phyloP scores from a whole-genome alignment of 2,888 invertebrate genomes.

The Melanotus villosus region DNA sequence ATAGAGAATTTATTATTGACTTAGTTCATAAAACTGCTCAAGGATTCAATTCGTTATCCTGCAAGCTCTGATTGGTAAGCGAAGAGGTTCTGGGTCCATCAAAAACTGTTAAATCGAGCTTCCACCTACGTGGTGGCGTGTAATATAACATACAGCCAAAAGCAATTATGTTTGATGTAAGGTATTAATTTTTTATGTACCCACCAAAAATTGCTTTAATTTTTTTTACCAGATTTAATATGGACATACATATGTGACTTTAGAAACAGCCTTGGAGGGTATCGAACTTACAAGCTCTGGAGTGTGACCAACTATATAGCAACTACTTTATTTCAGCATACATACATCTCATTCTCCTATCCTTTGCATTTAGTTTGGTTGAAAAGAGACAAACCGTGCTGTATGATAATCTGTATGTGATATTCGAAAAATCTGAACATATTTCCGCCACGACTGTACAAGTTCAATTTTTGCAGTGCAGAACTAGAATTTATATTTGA shows the following conservation, averaged over 20 bases:
- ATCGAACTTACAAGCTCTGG: conserved; percentile 55
- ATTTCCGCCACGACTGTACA: conserved; percentile 39
- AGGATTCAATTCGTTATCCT: no score
- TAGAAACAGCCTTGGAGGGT: conserved; percentile 50
- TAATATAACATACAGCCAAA: no score
- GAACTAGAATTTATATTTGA: conserved; percentile 43
- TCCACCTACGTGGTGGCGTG: no score
- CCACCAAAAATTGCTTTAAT: background rate
- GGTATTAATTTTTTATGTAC: background rate
- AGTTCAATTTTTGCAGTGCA: conserved; percentile 30
- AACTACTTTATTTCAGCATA: conserved; percentile 34
- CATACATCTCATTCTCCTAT: conserved; percentile 29
- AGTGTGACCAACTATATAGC: conserved; percentile 43
- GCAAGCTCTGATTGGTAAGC: no score
- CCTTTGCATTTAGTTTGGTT: conserved; percentile 37
- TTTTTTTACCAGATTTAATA: conserved; percentile 10
- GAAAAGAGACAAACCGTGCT: conserved; percentile 25
- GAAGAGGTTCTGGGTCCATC: no score
- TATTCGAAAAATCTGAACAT: conserved; percentile 39
- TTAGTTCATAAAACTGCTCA: no score
- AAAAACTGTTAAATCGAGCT: no score
- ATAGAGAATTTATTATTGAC: no score
- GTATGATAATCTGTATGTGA: conserved; percentile 23
- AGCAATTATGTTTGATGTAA: no score
- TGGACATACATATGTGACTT: conserved; percentile 28